Conservation (phyloP, 2,888 invertebrate genomes). For the Chaetoderma sp. region DNA sequence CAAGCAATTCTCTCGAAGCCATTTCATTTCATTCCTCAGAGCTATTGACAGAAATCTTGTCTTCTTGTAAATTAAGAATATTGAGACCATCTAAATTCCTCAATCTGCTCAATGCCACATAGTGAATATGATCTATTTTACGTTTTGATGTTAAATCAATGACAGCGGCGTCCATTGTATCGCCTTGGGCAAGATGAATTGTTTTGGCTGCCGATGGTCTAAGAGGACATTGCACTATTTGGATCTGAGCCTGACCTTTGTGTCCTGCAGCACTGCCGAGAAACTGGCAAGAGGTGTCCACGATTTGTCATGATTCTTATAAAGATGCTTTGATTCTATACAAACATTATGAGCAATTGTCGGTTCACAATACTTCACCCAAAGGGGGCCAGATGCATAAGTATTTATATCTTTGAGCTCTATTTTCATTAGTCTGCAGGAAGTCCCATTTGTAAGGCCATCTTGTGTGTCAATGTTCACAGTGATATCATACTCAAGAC, state of each 20-base stretch:
- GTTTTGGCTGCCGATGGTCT: constrained; percentile 25
- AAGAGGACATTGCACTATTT: constrained; percentile 28
- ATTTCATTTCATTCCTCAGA: constrained; percentile 19
- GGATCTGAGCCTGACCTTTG: constrained; percentile 17
- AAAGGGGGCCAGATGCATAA: constrained; percentile 4
- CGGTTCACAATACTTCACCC: constrained; percentile 20
- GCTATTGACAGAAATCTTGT: constrained; percentile 13
- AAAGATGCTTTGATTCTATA: too few relatives aligned
- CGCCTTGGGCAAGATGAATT: constrained; percentile 30
- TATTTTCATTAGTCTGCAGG: constrained; percentile 1
- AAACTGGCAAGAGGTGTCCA: constrained; percentile 23
- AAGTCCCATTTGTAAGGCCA: constrained; percentile 40
- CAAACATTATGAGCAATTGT: constrained; percentile 16
- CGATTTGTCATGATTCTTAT: neutral
- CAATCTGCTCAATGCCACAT: constrained; percentile 23
- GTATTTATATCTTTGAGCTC: neutral
- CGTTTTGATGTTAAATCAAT: constrained; percentile 12
- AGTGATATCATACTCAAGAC: constrained; percentile 27
- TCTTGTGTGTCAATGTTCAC: constrained; percentile 35
- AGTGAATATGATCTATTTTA: constrained; percentile 29
- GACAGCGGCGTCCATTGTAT: constrained; percentile 17
- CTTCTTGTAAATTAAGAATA: constrained; percentile 14
- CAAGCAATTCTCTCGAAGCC: too few relatives aligned
- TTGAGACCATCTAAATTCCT: constrained; percentile 12
- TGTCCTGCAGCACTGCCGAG: constrained; percentile 25